Conservation (phyloP, 2,113 vertebrate species). For the Muntiacus muntjak region DNA sequence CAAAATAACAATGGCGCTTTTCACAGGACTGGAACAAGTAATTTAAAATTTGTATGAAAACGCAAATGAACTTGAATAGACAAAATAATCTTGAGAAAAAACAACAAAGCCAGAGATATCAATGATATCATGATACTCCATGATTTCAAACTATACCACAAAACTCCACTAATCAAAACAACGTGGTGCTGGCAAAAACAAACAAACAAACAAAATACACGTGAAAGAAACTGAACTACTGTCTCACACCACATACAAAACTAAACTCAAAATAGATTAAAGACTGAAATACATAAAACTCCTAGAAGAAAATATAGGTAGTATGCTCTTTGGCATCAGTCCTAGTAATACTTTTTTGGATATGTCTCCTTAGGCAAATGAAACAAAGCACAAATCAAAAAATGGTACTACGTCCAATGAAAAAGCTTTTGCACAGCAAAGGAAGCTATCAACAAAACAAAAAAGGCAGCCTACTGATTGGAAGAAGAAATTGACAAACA, state of each 20-base stretch:
- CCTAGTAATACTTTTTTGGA: background rate
- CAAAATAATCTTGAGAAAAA: background rate
- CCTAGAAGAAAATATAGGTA: background rate
- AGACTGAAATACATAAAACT: background rate
- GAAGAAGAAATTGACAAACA: background rate
- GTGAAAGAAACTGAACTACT: background rate
- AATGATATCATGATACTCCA: background rate
- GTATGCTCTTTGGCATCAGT: background rate
- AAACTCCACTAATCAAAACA: background rate
- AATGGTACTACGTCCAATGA: background rate
- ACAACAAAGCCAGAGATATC: background rate
- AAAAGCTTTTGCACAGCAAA: background rate
- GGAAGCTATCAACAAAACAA: background rate
- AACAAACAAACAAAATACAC: background rate
- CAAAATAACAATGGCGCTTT: background rate
- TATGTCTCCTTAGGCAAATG: background rate
- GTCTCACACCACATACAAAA: background rate
- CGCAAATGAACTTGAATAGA: background rate
- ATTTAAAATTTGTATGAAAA: background rate
- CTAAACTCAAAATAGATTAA: background rate
- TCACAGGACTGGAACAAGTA: background rate
- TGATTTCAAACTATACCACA: background rate
- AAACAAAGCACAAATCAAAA: background rate
- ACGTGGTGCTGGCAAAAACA: background rate
- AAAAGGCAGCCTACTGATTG: background rate